Conservation (phyloP, 35 echinoderm and acorn worm species). For the Apostichopus californicus region DNA sequence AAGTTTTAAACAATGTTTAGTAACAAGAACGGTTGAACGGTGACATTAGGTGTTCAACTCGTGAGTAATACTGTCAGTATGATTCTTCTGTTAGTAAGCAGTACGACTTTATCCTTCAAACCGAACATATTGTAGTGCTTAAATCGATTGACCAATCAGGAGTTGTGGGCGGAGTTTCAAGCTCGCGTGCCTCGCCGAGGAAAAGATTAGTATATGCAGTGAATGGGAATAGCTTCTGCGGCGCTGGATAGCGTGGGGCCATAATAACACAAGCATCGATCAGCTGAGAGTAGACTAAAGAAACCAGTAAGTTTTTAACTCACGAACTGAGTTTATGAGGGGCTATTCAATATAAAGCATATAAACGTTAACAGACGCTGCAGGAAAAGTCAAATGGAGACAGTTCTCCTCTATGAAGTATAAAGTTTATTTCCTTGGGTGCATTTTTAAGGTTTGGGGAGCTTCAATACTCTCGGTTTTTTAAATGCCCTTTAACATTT, state of each 20-base stretch:
- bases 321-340: not conserved
- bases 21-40: not conserved
- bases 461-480: too few species aligned
- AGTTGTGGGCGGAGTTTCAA: slow-evolving; percentile 23
- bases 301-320: not conserved
- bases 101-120: slow-evolving; percentile 39
- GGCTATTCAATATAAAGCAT: not conserved
- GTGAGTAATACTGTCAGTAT: slow-evolving; percentile 30
- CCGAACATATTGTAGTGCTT: not conserved
- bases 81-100: not conserved
- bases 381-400: not conserved
- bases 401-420: too few species aligned
- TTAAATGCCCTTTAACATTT: too few species aligned
- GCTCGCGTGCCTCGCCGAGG: not conserved
- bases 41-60: slow-evolving; percentile 4
- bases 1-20: slow-evolving; percentile 7
- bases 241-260: not conserved
- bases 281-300: too few species aligned
- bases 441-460: too few species aligned
- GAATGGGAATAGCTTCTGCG: not conserved
- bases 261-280: not conserved
- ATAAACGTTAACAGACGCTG: slow-evolving; percentile 21
- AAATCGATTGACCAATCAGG: slow-evolving; percentile 14
- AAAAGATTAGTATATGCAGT: not conserved
- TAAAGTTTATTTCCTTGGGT: too few species aligned